Percentiles rank a stretch among this genome's conserved stretches.
Evolutionary conservation across 2,888 invertebrate species (phyloP).

Genomic region (Siphonodentalium dalli): DNA sequence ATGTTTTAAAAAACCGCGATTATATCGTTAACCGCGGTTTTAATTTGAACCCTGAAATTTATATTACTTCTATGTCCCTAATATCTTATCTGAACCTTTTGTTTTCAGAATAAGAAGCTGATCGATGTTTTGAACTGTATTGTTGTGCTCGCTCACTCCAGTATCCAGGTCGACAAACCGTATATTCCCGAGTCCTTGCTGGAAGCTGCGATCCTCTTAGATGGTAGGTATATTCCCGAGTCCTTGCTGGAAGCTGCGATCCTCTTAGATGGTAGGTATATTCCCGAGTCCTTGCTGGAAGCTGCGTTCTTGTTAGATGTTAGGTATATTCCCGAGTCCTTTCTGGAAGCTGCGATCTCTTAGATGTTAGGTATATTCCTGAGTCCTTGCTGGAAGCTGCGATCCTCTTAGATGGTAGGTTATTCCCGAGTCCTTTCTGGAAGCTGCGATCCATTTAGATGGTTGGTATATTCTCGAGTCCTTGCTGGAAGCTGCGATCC

Average conservation of each 20-base stretch:
- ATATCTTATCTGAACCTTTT: neutral
- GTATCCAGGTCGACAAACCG: slow-evolving; percentile 24
- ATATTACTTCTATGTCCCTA: neutral
- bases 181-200: slow-evolving; percentile 26
- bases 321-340: no score
- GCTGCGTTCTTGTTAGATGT: no score
- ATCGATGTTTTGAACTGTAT: slow-evolving; percentile 26
- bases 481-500: slow-evolving; percentile 32
- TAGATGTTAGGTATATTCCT: slow-evolving; percentile 21
- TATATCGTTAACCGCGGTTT: no score
- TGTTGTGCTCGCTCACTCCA: slow-evolving; percentile 29
- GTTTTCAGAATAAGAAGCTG: slow-evolving; percentile 7
- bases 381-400: slow-evolving; percentile 31
- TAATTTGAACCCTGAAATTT: no score
- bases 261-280: no score
- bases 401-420: slow-evolving; percentile 34
- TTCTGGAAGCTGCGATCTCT: no score
- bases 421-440: no score
- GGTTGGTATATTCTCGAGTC: slow-evolving; percentile 21
- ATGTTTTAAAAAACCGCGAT: no score
- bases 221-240: slow-evolving; percentile 36
- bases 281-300: no score
- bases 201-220: slow-evolving; percentile 33
- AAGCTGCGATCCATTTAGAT: slow-evolving; percentile 25
- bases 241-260: no score